These are phyloP conservation scores for Pandion haliaetus DNA, from an alignment of 2,113 vertebrate genomes.

Conservation along the genomic window DNA sequence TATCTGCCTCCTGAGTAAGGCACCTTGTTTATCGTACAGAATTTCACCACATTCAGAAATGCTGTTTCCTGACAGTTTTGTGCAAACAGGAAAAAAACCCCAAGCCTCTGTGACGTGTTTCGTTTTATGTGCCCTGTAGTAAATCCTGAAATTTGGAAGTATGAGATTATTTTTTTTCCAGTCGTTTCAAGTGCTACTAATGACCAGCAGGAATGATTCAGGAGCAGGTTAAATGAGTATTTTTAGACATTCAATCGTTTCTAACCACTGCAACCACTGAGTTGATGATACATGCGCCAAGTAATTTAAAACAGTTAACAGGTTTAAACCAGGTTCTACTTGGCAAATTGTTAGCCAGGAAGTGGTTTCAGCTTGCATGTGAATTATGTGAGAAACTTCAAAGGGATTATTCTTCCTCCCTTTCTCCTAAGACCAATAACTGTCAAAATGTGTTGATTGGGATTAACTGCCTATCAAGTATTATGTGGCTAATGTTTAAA, in stretches of 20 bases:
- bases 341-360: background rate
- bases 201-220: constrained; percentile 1
- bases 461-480: background rate
- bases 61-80: background rate
- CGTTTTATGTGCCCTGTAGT: background rate
- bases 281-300: background rate
- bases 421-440: background rate
- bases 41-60: background rate
- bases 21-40: background rate
- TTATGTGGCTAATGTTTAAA: background rate
- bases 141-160: background rate
- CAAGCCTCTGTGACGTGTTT: background rate
- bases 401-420: background rate
- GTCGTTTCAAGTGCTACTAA: background rate
- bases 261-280: background rate
- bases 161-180: background rate
- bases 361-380: background rate
- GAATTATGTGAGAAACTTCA: background rate
- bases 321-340: constrained; percentile 12
- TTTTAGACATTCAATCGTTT: background rate
- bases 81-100: background rate
- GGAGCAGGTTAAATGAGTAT: background rate
- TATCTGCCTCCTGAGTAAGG: background rate
- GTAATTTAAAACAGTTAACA: constrained; percentile 46
- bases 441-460: background rate